Conservation (phyloP, 1,140 invertebrate species). For the Bilobella aurantiaca region DNA sequence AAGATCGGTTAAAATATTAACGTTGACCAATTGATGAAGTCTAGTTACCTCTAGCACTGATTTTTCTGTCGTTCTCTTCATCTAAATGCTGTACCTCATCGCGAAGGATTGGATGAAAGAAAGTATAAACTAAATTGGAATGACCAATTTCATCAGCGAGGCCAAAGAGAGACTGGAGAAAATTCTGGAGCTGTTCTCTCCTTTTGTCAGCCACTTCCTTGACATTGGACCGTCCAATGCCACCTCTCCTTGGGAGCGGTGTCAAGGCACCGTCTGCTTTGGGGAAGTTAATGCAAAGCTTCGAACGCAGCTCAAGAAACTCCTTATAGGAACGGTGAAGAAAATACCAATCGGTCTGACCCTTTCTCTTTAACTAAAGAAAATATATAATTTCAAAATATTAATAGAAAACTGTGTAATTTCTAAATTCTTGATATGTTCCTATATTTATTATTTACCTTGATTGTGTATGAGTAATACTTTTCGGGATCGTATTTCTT, state of each 20-base stretch:
- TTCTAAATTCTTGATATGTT: too few species aligned
- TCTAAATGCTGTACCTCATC: slow-evolving; percentile 54
- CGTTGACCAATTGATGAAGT: neutral
- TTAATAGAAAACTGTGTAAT: too few species aligned
- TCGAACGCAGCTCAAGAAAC: slow-evolving; percentile 91
- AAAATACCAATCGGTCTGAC: slow-evolving; percentile 69
- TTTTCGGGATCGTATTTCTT: slow-evolving; percentile 96
- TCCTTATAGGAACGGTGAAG: slow-evolving; percentile 90
- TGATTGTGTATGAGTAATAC: slow-evolving; percentile 91
- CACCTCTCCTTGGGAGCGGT: slow-evolving; percentile 57
- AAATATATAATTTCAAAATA: too few species aligned
- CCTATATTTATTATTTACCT: too few species aligned
- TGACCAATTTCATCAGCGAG: slow-evolving; percentile 87
- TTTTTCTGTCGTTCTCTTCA: slow-evolving; percentile 12
- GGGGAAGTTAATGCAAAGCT: slow-evolving; percentile 83
- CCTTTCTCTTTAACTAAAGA: slow-evolving; percentile 57
- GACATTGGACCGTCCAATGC: slow-evolving; percentile 83
- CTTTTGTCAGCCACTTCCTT: slow-evolving; percentile 87
- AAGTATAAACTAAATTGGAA: slow-evolving; percentile 92
- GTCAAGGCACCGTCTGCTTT: slow-evolving; percentile 46
- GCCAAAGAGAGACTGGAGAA: slow-evolving; percentile 72
- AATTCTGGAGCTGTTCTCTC: slow-evolving; percentile 71
- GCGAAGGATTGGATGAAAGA: slow-evolving; percentile 87
- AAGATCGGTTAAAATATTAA: neutral
- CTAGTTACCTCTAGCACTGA: slow-evolving; percentile 7